Percentiles rank a stretch among this genome's conserved stretches.
phyloP scores from a whole-genome alignment of 2,797 vertebrate species.

The Chaunax sp. region DNA sequence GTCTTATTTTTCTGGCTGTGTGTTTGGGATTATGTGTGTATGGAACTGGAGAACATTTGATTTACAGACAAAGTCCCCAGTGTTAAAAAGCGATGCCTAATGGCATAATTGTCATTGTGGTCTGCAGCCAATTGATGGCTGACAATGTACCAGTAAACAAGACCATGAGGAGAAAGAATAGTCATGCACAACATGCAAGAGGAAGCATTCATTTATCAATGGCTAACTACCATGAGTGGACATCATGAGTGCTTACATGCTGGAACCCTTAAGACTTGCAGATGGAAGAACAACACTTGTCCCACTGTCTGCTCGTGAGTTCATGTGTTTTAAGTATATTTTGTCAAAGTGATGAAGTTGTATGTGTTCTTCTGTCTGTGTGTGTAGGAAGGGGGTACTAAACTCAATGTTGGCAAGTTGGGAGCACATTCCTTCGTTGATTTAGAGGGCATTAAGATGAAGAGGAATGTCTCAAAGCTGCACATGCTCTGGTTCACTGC shows the following conservation, averaged over 20 bases:
- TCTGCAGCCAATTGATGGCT: not conserved
- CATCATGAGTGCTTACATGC: not conserved
- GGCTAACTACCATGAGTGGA: not conserved
- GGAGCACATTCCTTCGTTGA: constrained; percentile 82
- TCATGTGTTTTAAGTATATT: constrained; percentile 17
- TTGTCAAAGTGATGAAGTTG: constrained; percentile 47
- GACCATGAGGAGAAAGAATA: not conserved
- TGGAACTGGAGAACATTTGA: not conserved
- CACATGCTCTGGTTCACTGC: constrained; percentile 64
- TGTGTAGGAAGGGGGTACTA: constrained; percentile 33
- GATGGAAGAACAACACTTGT: not conserved
- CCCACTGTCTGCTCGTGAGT: not conserved
- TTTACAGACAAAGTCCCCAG: not conserved
- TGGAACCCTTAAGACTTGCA: not conserved
- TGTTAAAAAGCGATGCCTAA: not conserved
- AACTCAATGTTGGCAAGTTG: constrained; percentile 57
- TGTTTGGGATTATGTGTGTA: not conserved
- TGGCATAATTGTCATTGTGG: not conserved
- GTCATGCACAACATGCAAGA: not conserved
- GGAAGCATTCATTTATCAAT: not conserved
- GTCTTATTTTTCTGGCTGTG: not conserved
- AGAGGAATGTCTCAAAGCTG: constrained; percentile 84
- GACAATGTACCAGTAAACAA: not conserved
- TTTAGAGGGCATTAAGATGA: constrained; percentile 83
- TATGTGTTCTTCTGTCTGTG: constrained; percentile 27